Percentiles rank a stretch among this genome's conserved stretches.
Conservation (phyloP, 2,888 invertebrate genomes). For the Aelia acuminata region DNA sequence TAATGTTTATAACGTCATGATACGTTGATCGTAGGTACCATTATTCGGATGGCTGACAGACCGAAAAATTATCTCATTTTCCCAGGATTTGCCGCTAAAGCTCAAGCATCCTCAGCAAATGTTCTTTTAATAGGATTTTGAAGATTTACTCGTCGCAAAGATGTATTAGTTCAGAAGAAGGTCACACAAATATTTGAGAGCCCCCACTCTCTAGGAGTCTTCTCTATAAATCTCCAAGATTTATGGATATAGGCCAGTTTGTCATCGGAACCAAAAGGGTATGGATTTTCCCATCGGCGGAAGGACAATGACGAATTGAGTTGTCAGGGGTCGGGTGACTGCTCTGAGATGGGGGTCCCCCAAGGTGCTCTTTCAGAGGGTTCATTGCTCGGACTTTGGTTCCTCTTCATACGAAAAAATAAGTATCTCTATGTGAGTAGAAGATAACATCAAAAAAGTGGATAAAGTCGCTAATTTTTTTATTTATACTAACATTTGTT, state of each 20-base stretch:
- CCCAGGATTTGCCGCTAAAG: not conserved
- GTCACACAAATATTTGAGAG: not conserved
- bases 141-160: not conserved
- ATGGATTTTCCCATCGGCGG: not conserved
- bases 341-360: not conserved
- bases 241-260: constrained; percentile 24
- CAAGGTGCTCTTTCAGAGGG: not conserved
- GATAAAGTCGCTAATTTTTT: too few relatives aligned
- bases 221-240: not conserved
- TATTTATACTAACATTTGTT: too few relatives aligned
- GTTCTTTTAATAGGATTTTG: not conserved
- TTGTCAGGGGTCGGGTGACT: not conserved
- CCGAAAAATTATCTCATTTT: not conserved
- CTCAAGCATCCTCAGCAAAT: not conserved
- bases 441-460: too few relatives aligned
- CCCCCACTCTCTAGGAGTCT: not conserved
- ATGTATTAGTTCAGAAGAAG: not conserved
- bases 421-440: not conserved
- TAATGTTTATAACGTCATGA: not conserved
- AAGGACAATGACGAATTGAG: constrained; percentile 40
- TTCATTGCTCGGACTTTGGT: not conserved
- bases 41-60: not conserved
- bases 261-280: constrained; percentile 19
- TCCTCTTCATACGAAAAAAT: not conserved
- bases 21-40: not conserved